Base-by-base conservation (phyloP, 2,113 vertebrate species). In the Nyctereutes procyonoides region DNA sequence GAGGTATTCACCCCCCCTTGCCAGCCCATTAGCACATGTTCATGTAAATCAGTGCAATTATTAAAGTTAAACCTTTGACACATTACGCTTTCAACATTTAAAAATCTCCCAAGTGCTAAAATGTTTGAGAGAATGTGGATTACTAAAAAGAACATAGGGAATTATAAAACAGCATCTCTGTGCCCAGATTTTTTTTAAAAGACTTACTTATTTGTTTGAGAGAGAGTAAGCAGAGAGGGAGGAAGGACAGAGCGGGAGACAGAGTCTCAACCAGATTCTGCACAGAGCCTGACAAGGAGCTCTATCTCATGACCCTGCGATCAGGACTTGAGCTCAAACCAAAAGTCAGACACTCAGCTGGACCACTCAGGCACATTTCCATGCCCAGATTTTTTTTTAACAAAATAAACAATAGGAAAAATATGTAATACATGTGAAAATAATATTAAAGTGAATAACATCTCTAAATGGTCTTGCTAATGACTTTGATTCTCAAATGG, bases 61-160 rank as follows among this genome's bases (percentile, higher is more conserved):
- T 51, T 95, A 93, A 91, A 79, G 85, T 77, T 43, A 95, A 96
- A 58, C 7, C 6, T 85, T 71, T 26, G 43, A 15, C 17, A 81
- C 4, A 67, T 19, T 22, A 95, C 77, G 91, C 16, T 86, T 94
- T 81, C 79, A 79, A 83, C 56, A 84, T 80, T 96, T 77, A 62
- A 92, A 86, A 26, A 22, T 81, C 8, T 43, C 32, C 79, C 88
- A 89, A 93, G 43, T 79, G 12, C 8, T 93, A 71, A 83, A 90
- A 43, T 30, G 5, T 58, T 96, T 60, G 48, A 93, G 48, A 71
- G 30, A 51, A 4, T 86, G 3, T 19, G 5, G 67, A 73, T 74
- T 69, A 74, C 10, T 67, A 53, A 90, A 90, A 88, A 51, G 62
- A 62, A 79, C 20, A 32, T 51, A 28, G 0, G 88, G n/a, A 92